Base-by-base conservation (phyloP, 1,140 invertebrate species). In the Thaumetopoea pityocampa region DNA sequence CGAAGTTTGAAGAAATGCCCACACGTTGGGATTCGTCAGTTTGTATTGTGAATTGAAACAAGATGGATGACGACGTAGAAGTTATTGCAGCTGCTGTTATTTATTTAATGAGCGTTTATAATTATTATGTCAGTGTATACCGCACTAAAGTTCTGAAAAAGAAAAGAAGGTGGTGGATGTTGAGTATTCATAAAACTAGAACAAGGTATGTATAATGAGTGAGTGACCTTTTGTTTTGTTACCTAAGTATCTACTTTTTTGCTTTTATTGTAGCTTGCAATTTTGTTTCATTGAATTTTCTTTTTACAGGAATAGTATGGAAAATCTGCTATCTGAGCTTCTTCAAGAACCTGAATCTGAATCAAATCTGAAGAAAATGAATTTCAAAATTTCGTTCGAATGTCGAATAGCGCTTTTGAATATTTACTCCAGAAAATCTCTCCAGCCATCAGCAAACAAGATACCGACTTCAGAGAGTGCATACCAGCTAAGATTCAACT, bases 151-250 rank as follows among this genome's bases (percentile, higher is more conserved):
- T 38, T 10, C 16, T 19, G n/a, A 47, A 47, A 38, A 47, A 38
- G 35, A 47, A 30, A 52, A 45, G 37, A 33, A 18, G 43, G 12
- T 51, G 48, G 38, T 50, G 37, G 47, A 42, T 50, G 47, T 9
- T 45, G 26, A 35, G 8, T 19, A 48, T 49, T 27, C 40, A 53
- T 32, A 10, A 30, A 29, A 53, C 48, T 12, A 36, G 51, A 35
- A 44, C 51, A 30, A 48, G 26, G 50, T 47, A 53, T 12, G 24
- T 30, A 22, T n/a, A n/a, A n/a, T n/a, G n/a, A n/a, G n/a, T n/a
- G n/a, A n/a, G n/a, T n/a, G 8, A 29, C 9, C 7, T 24, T 6
- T 5, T 24, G 9, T 3, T 24, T 5, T 5, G 4, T 5, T 24
- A 24, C 8, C 9, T 15, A 10, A 15, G 7, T 20, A 29, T 22